Evolutionary conservation across 2,797 vertebrate genomes (phyloP).

Genomic region (Gambelia wislizenii): DNA sequence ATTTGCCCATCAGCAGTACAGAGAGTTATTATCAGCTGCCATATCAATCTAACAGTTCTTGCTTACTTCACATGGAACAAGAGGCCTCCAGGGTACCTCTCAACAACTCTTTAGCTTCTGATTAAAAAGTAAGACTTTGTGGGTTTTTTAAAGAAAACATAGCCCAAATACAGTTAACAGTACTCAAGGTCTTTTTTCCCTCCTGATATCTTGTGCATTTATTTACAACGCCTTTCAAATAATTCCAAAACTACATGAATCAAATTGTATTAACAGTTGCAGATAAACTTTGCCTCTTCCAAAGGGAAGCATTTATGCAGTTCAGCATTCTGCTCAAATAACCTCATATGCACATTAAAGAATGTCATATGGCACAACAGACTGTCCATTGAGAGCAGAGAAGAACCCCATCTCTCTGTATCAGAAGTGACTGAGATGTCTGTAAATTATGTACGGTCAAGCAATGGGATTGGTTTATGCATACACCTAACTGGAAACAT

Average conservation of each 20-base stretch:
- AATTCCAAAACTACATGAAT: slow-evolving; percentile 71
- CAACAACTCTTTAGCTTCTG: slow-evolving; percentile 75
- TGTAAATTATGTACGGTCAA: slow-evolving; percentile 46
- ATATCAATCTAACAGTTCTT: slow-evolving; percentile 66
- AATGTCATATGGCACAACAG: slow-evolving; percentile 46
- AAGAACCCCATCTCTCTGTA: background rate
- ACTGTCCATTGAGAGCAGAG: background rate
- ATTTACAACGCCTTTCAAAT: slow-evolving; percentile 74
- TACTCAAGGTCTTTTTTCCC: slow-evolving; percentile 65
- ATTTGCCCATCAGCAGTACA: slow-evolving; percentile 26
- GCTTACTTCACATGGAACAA: slow-evolving; percentile 72
- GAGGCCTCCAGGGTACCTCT: slow-evolving; percentile 71
- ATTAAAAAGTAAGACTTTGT: slow-evolving; percentile 74
- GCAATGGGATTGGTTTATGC: slow-evolving; percentile 41
- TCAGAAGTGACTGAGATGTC: background rate
- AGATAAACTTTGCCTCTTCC: slow-evolving; percentile 68
- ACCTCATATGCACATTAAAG: slow-evolving; percentile 40
- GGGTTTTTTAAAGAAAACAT: slow-evolving; percentile 53
- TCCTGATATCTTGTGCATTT: slow-evolving; percentile 40
- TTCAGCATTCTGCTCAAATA: slow-evolving; percentile 38
- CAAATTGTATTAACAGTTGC: slow-evolving; percentile 69
- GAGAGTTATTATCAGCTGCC: slow-evolving; percentile 56
- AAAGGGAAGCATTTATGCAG: slow-evolving; percentile 72
- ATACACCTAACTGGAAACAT: slow-evolving; percentile 48
- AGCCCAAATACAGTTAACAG: slow-evolving; percentile 74